Evolutionary conservation across 2,888 invertebrate genomes (phyloP), one percentile per base, ranked within the genome.

Genomic region (Dynastes grantii): DNA sequence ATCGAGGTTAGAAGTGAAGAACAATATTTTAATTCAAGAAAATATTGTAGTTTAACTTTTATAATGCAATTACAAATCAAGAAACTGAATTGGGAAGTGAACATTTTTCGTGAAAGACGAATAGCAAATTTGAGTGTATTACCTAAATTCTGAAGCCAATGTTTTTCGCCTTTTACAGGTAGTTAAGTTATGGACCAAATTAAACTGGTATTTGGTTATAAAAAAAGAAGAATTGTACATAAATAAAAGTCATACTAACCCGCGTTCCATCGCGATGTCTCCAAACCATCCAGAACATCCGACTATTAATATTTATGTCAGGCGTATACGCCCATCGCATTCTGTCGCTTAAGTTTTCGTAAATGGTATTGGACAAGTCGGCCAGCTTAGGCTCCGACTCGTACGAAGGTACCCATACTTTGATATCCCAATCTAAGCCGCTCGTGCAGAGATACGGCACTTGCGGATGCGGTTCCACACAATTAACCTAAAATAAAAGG

Each of bases 401-500:
- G 81, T 90, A 90, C 1, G 92, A 92, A 2, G 98, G 97, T 76
- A 95, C 92, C 98, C 98, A 98, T 77, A 98, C 94, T 90, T 98
- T 98, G 16, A 98, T 93, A 87, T 97, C 96, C 86, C 94, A 93
- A 89, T 98, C 98, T 3, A 98, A 90, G 0, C 98, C 98, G 88
- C 96, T 95, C 2, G 97, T 97, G 11, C 97, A 98, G 83, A 98
- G 89, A 80, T 96, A 92, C 0, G 98, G 98, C 85, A 94, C 91
- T 82, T 92, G 91, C 0, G 98, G 98, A 89, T 98, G 98, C 0
- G 96, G 94, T 86, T 98, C 98, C 86, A 98, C 90, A 83, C 96
- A 96, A 90, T 98, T 98, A 0, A 97, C 95, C 96, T 96, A 88
- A 64, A 49, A 64, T 29, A 79, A 88, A 64, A 49, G 64, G 45